Base-by-base conservation (phyloP, 2,888 invertebrate species). In the Polydrusus pterygomalis region DNA sequence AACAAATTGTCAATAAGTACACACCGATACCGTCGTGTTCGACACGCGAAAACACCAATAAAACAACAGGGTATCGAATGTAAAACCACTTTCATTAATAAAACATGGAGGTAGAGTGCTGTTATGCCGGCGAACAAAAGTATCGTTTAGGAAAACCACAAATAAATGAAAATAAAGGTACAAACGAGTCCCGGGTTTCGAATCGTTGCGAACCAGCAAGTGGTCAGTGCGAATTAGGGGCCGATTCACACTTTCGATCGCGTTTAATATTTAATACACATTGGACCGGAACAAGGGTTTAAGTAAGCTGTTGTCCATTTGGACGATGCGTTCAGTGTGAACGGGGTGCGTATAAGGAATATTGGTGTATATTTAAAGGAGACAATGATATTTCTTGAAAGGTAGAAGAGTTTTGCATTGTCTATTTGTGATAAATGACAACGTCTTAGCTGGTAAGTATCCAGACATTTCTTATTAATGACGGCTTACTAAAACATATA, bases 141-240 rank as follows among this genome's bases (percentile, higher is more conserved):
- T 69, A 69, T 74, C 74, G 74, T 74, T 74, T 69, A 74, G 74
- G 34, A 25, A 63, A 64, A 51, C 74, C 74, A 43, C 74, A 74
- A 74, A 74, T 74, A 74, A 74, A 69, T 69, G 74, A 67, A 69
- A 74, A 74, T 74, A 69, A 69, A 74, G 74, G 74, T 74, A 69
- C 74, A 69, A 74, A 74, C 68, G 56, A 56, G 67, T 25, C 68
- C 62, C 43, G 49, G 51, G 43, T 68, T 38, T 68, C n/a, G 47
- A 25, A 63, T 67, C 73, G 73, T 40, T 63, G 47, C n/a, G 15
- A 47, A 63, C 45, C 45, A 25, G 30, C 47, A 18, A 18, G 47
- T 47, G 63, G 63, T 47, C 63, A 34, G 56, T 47, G 56, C 13
- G 40, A 43, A 40, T 60, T 73, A 62, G 62, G 40, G 68, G 68